phyloP scores from a whole-genome alignment of 2,888 invertebrate species.

The Caradrina clavipalpis region DNA sequence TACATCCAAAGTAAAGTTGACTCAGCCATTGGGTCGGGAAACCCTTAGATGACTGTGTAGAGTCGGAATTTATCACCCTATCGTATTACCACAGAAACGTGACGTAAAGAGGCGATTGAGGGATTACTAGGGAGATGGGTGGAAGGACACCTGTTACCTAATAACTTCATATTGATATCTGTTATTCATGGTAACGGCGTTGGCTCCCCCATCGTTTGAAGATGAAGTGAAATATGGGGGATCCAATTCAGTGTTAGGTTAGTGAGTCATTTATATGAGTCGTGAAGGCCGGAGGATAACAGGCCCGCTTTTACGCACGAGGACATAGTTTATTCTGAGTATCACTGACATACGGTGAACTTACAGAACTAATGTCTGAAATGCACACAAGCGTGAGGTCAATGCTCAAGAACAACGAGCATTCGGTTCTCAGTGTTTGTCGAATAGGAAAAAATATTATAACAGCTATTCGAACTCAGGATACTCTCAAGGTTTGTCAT shows the following conservation, averaged over 20 bases:
- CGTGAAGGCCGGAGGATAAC: background rate
- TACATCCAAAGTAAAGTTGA: conserved; percentile 33
- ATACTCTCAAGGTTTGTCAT: conserved; percentile 28
- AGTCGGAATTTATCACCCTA: conserved; percentile 44
- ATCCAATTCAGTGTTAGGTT: background rate
- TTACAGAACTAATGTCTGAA: background rate
- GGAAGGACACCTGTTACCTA: conserved; percentile 45
- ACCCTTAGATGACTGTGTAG: conserved; percentile 2
- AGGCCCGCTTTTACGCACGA: background rate
- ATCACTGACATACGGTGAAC: background rate
- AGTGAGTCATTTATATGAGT: conserved; percentile 10
- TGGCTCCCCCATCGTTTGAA: background rate
- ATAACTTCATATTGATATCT: conserved; percentile 30
- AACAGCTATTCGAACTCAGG: conserved; percentile 12
- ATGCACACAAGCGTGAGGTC: background rate
- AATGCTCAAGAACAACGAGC: background rate
- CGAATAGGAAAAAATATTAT: background rate
- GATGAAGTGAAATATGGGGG: background rate
- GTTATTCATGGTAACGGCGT: conserved; percentile 32
- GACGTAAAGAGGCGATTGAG: conserved; percentile 24
- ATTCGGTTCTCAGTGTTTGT: background rate
- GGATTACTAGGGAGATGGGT: conserved; percentile 34
- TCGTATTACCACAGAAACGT: conserved; percentile 29
- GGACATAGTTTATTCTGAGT: background rate
- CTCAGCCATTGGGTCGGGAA: conserved; percentile 22